Conservation (phyloP, 2,888 invertebrate genomes). For the Latrodectus elegans region DNA sequence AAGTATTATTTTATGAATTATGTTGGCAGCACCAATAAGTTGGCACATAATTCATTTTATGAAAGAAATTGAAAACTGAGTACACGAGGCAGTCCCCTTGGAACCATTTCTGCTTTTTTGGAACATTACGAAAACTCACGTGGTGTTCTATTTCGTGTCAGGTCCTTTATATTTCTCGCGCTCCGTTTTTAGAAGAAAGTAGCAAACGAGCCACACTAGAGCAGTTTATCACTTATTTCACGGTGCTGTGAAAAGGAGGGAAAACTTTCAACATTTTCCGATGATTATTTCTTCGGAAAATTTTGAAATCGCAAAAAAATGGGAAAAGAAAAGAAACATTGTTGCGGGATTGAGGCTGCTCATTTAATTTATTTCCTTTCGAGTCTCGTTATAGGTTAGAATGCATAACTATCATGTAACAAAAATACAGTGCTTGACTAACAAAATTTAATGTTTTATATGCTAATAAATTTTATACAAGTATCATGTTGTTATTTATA, state of each 20-base stretch:
- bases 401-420: no score
- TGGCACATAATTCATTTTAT: background rate
- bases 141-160: background rate
- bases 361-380: no score
- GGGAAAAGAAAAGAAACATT: no score
- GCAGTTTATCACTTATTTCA: slow-evolving; percentile 5
- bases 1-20: no score
- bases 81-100: slow-evolving; percentile 24
- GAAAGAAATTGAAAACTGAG: slow-evolving; percentile 44
- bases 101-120: slow-evolving; percentile 7
- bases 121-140: background rate
- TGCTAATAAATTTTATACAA: no score
- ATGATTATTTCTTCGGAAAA: background rate
- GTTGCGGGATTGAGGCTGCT: no score
- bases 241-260: background rate
- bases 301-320: no score
- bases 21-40: no score
- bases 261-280: background rate
- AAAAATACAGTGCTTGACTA: no score
- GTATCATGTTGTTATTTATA: no score
- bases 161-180: background rate
- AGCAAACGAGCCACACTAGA: background rate
- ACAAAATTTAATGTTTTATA: no score
- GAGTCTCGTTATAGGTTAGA: no score
- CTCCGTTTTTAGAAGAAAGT: background rate